Conservation (phyloP, 1,140 invertebrate genomes). For the Drosophila bocki region DNA sequence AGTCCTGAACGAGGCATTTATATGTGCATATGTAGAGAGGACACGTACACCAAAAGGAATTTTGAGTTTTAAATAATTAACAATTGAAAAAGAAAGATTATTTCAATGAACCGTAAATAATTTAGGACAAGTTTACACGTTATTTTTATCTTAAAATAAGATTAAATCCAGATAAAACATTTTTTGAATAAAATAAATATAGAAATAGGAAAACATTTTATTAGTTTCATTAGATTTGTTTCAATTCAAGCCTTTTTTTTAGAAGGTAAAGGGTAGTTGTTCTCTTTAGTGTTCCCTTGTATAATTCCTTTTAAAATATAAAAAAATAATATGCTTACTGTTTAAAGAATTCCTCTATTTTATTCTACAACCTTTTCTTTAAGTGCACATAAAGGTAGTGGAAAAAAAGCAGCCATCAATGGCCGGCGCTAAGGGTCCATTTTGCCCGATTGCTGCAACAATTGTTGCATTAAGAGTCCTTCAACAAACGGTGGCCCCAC, state of each 20-base stretch:
- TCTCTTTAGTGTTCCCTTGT: no score
- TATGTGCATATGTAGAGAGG: slow-evolving; percentile 46
- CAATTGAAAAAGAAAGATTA: not conserved
- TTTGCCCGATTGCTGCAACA: slow-evolving; percentile 43
- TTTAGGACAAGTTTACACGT: no score
- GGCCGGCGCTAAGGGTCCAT: slow-evolving; percentile 22
- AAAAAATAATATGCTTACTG: no score
- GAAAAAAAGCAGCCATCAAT: slow-evolving; percentile 31
- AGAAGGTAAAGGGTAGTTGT: no score
- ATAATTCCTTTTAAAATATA: no score
- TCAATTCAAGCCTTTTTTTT: no score
- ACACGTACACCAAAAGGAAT: not conserved
- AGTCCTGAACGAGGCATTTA: slow-evolving; percentile 49
- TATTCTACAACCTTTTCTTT: not conserved
- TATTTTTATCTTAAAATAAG: not conserved
- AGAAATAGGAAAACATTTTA: no score
- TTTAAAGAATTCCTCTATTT: not conserved
- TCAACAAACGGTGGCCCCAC: slow-evolving; percentile 32
- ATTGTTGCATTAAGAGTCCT: slow-evolving; percentile 68
- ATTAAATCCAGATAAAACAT: no score
- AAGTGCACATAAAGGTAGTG: not conserved
- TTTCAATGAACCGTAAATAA: not conserved
- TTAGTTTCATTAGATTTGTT: no score
- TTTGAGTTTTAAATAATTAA: not conserved
- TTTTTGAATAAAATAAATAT: no score